These are phyloP conservation scores for Acanthisitta chloris DNA, from an alignment of 2,113 vertebrate genomes.

Conservation along the genomic window DNA sequence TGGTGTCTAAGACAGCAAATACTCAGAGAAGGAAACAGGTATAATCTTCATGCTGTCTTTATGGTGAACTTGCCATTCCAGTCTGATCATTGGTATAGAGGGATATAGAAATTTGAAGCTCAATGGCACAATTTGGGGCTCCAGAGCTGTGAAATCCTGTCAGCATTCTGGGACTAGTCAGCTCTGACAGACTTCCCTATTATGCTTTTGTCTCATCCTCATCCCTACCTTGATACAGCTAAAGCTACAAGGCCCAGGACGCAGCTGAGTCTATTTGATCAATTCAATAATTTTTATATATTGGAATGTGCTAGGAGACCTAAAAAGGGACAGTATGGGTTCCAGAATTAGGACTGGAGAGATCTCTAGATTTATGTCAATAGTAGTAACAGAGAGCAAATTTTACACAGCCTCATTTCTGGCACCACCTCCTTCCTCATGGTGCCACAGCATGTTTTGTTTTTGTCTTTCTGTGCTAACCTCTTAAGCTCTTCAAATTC, in stretches of 20 bases:
- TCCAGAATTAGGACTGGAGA: neutral
- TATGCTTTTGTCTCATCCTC: neutral
- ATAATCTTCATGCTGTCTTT: neutral
- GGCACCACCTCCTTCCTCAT: neutral
- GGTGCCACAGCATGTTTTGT: no score
- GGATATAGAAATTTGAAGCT: neutral
- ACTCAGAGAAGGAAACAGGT: neutral
- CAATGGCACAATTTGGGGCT: neutral
- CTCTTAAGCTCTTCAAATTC: neutral
- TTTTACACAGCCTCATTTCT: neutral
- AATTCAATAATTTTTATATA: neutral
- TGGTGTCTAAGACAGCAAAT: neutral
- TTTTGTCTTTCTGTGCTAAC: neutral
- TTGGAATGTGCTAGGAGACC: neutral
- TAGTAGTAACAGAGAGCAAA: neutral
- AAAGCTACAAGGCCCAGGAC: neutral
- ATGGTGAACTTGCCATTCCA: neutral
- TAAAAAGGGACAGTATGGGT: neutral
- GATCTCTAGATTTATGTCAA: neutral
- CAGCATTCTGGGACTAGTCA: neutral
- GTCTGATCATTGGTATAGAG: neutral
- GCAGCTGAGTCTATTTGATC: neutral
- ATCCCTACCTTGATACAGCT: accelerated
- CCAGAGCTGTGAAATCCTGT: neutral
- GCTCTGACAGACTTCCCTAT: neutral